phyloP scores from a whole-genome alignment of 2,888 invertebrate genomes.

The Clitarchus hookeri region DNA sequence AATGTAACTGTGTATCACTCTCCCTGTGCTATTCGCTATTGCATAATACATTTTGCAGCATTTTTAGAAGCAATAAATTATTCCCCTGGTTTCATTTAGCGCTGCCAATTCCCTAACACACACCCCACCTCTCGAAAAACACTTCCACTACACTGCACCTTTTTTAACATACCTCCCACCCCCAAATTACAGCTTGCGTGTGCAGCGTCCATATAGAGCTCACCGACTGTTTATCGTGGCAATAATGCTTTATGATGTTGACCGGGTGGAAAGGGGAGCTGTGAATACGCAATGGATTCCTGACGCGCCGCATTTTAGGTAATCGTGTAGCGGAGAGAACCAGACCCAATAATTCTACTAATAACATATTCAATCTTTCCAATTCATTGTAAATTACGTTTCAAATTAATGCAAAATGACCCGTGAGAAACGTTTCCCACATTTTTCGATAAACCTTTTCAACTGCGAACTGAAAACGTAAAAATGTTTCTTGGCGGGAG shows the following conservation, averaged over 20 bases:
- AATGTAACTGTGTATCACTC: background rate
- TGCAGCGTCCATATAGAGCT: background rate
- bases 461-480: too few relatives aligned
- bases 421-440: background rate
- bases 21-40: background rate
- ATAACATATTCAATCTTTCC: constrained; percentile 14
- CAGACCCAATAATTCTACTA: background rate
- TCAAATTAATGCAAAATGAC: background rate
- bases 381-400: background rate
- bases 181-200: constrained; percentile 4
- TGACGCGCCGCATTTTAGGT: background rate
- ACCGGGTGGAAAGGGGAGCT: background rate
- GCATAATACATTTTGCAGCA: background rate
- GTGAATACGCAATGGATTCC: background rate
- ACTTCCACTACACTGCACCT: background rate
- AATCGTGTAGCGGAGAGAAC: background rate
- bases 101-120: background rate
- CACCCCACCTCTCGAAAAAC: background rate
- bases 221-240: background rate
- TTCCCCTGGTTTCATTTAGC: background rate
- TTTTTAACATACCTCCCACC: background rate
- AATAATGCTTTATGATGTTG: constrained; percentile 1
- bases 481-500: too few relatives aligned
- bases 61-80: constrained; percentile 2
- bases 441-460: too few relatives aligned